Evolutionary conservation across 2,113 vertebrate genomes (phyloP).

Genomic region (Corydoras sp.): DNA sequence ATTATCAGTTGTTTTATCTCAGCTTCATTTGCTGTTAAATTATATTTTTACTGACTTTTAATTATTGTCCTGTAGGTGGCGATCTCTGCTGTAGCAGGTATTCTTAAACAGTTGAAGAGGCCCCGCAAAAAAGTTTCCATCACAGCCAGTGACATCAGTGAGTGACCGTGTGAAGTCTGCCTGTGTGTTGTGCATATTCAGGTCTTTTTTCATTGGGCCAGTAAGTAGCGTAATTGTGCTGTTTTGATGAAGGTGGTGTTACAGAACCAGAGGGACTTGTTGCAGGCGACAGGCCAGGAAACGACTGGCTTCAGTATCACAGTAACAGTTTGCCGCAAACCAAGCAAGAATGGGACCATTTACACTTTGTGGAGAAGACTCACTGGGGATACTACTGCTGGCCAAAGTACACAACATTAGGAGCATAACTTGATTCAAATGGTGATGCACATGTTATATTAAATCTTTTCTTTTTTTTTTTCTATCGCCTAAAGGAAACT

Average conservation of each 20-base stretch:
- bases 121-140: conserved; percentile 77
- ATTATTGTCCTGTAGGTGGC: conserved; percentile 70
- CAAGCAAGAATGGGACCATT: conserved; percentile 78
- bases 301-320: conserved; percentile 89
- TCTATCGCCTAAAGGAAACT: conserved; percentile 70
- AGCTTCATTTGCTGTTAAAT: no score
- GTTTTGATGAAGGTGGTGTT: conserved; percentile 67
- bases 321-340: conserved; percentile 76
- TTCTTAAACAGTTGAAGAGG: conserved; percentile 91
- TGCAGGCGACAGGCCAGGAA: conserved; percentile 83
- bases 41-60: no score
- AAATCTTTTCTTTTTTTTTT: neutral
- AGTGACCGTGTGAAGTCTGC: conserved; percentile 46
- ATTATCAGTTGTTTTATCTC: no score
- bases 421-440: no score
- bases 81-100: conserved; percentile 85
- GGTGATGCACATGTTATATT: no score
- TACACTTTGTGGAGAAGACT: conserved; percentile 87
- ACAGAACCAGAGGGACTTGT: conserved; percentile 63
- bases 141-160: conserved; percentile 84
- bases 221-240: neutral
- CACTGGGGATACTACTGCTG: conserved; percentile 93
- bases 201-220: no score
- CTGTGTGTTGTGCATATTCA: no score
- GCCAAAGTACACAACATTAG: conserved; percentile 71